A percentile compares a stretch with the other conserved stretches of the same genome.
These are phyloP conservation scores for Tragelaphus strepsiceros DNA, from an alignment of 2,113 vertebrate genomes.

Conservation along the genomic window DNA sequence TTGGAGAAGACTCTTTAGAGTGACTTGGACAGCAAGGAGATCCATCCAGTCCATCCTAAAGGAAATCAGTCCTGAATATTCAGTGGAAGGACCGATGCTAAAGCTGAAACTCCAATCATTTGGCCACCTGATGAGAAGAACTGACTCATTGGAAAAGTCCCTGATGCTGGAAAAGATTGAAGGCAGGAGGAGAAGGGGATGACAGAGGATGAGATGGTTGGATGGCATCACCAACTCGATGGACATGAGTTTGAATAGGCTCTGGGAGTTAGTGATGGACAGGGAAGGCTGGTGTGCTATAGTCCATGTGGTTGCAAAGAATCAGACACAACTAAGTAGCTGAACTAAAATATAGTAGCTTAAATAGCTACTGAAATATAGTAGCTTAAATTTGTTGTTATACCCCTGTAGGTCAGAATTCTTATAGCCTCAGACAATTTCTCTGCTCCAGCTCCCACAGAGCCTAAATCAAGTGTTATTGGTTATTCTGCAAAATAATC, in stretches of 20 bases:
- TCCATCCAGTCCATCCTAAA: neutral
- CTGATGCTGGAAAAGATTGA: neutral
- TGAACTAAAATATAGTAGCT: neutral
- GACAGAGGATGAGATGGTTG: neutral
- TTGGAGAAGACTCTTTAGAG: neutral
- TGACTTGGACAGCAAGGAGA: neutral
- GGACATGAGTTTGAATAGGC: neutral
- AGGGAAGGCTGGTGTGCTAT: neutral
- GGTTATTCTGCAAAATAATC: neutral
- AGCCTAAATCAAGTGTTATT: neutral
- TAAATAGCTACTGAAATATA: neutral
- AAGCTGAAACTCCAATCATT: neutral
- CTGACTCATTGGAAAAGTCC: neutral
- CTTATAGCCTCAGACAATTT: neutral
- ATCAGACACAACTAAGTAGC: neutral
- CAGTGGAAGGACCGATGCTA: neutral
- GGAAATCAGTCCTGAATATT: neutral
- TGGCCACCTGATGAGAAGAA: neutral
- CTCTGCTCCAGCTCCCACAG: neutral
- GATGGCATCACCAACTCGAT: neutral
- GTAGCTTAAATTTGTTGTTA: neutral
- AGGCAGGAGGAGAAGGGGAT: neutral
- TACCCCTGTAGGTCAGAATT: neutral
- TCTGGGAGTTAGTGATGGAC: neutral
- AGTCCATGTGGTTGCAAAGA: neutral